A percentile compares a stretch with the other conserved stretches of the same genome.
Evolutionary conservation across 2,113 vertebrate species (phyloP).

Genomic region (Muntiacus muntjak): DNA sequence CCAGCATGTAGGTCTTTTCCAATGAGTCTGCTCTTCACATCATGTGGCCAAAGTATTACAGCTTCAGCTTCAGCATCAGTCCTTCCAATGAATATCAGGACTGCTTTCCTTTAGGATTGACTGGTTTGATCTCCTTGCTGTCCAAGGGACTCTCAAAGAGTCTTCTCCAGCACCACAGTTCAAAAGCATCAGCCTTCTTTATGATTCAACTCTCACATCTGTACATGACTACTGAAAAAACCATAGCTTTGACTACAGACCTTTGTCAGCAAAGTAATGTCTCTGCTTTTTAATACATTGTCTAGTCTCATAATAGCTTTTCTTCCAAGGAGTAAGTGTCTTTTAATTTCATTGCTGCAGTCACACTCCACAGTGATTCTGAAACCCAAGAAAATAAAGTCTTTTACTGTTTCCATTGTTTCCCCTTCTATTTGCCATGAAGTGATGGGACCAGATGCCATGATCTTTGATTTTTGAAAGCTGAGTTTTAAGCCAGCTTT

Average conservation of each 20-base stretch:
- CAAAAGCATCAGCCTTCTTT: neutral
- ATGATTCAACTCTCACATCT: neutral
- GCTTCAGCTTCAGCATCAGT: neutral
- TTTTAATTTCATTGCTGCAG: neutral
- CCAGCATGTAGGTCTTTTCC: neutral
- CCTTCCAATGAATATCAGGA: neutral
- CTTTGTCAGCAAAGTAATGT: neutral
- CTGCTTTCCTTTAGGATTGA: neutral
- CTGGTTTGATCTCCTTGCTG: neutral
- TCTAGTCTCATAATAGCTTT: neutral
- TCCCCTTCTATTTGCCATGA: neutral
- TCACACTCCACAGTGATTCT: neutral
- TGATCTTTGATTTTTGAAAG: neutral
- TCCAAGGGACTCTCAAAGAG: neutral
- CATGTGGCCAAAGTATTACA: neutral
- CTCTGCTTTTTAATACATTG: neutral
- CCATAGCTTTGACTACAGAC: neutral
- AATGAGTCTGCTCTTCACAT: neutral
- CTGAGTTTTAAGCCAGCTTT: neutral
- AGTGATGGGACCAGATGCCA: neutral
- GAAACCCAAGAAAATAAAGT: fast-evolving
- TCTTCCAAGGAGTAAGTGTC: neutral
- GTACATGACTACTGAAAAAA: neutral
- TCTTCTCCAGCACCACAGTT: neutral
- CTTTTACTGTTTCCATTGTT: neutral